Evolutionary conservation across 2,797 vertebrate genomes (phyloP), one percentile per base, ranked within the genome.

Genomic region (Gobio occitaniae): DNA sequence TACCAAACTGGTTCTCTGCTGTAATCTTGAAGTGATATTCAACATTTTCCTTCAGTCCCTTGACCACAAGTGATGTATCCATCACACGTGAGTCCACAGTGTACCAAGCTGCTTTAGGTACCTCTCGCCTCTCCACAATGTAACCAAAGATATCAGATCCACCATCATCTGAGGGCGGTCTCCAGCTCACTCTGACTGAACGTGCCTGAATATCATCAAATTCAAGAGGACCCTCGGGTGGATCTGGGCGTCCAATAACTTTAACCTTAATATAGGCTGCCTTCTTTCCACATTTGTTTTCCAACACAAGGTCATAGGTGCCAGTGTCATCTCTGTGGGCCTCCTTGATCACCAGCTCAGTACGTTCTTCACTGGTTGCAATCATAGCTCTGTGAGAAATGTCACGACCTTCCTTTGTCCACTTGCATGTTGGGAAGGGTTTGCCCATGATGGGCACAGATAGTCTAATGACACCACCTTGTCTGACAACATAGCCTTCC

Each of bases 201-300:
- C 98, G 97, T 86, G 97, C 95, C 90, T 99, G 98, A 91, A 99
- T 97, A 84, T 99, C 98, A 6, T 99, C 98, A 88, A 98, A 99
- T 90, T 99, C 98, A 80, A 99, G 96, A 80, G 98, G 98, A n/a
- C 98, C 98, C 94, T 99, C 98, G 85, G 98, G 98, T 88, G 92
- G 89, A 88, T 99, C 97, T 54, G 98, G 98, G 86, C 94, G 97
- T 88, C 98, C 98, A 78, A 99, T 99, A 81, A 99, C 98, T 93
- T 96, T 98, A 84, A 99, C 98, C 91, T 99, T 99, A 90, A 99
- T 99, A 89, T 99, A 99, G 21, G 96, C 97, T 0, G 96, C 95
- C 93, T 99, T 99, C 91, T 96, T 98, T 92, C 98, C 98, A 79
- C 98, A 99, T 90, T 99, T 99, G 91, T 99, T 99, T 94, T 99